Percentiles rank a stretch among this genome's conserved stretches.
Evolutionary conservation across 2,113 vertebrate genomes (phyloP).

Genomic region (Gobiocypris rarus): DNA sequence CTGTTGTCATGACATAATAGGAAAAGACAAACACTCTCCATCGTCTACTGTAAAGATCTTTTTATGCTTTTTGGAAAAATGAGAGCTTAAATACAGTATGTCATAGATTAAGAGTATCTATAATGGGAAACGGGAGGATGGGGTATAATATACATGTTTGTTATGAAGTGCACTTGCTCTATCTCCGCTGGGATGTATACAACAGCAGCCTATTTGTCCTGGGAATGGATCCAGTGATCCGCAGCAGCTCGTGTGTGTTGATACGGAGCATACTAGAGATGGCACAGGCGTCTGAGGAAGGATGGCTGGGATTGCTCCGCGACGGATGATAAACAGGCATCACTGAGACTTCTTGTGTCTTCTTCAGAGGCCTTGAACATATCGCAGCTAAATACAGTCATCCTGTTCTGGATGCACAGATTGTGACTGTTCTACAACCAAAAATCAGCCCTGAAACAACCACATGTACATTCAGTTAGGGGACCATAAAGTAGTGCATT

Average conservation of each 20-base stretch:
- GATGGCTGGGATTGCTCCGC: background rate
- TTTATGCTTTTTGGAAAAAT: too few relatives aligned
- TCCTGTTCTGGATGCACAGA: background rate
- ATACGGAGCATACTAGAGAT: slow-evolving; percentile 4
- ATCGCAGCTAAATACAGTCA: background rate
- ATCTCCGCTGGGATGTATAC: slow-evolving; percentile 22
- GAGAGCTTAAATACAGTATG: background rate
- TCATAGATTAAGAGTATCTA: background rate
- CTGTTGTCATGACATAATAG: slow-evolving; percentile 35
- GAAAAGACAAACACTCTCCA: slow-evolving; percentile 26
- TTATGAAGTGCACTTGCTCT: slow-evolving; percentile 25
- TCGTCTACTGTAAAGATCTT: background rate
- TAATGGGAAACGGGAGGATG: background rate
- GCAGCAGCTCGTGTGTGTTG: background rate
- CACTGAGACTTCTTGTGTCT: background rate
- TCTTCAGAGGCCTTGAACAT: background rate
- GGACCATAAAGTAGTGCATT: too few relatives aligned
- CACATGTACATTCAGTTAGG: too few relatives aligned
- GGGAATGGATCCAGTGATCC: background rate
- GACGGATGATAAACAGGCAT: slow-evolving; percentile 30
- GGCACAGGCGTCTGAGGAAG: background rate
- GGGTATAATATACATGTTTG: background rate
- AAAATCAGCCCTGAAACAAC: too few relatives aligned
- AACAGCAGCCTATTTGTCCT: slow-evolving; percentile 10
- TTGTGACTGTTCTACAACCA: too few relatives aligned